Base-by-base conservation (phyloP, 2,113 vertebrate genomes). In the Podilymbus podiceps region DNA sequence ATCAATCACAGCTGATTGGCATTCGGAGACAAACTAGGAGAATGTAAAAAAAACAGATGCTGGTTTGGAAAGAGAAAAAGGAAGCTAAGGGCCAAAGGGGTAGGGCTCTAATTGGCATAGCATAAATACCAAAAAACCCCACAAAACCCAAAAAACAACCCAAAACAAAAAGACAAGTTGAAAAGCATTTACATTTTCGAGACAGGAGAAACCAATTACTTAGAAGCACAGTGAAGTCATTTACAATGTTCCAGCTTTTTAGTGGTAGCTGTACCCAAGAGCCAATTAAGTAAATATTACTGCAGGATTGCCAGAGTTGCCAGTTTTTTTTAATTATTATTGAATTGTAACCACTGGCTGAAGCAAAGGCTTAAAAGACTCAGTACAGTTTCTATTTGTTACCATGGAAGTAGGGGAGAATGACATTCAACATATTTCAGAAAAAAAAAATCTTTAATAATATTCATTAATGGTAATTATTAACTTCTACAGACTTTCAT, bases 1-100 rank as follows among this genome's bases (percentile, higher is more conserved):
- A 98, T 96, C 86, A 94, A 89, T 96, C 95, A 93, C 63, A 82
- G 35, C 49, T 90, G 95, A 97, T 12, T 93, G 91, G 92, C 84
- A 93, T 91, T 93, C 55, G 17, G 40, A 97, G 85, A 95, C 95
- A 93, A 97, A 96, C n/a, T 84, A 91, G 24, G 72, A 96, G 85
- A 93, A 94, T 55, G 49, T 66, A 40, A 55, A 63, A 85, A 85
- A 96, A 94, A 96, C 77, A 95, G 73, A 97, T 80, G 93, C 91
- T 93, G 44, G 19, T 83, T 89, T 6, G 4, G 35, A 97, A 97
- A 38, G 38, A 94, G 47, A 63, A 77, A 93, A 95, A 89, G 50
- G 59, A 97, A 96, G 15, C 22, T 10, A 52, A 71, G 38, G 62
- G 89, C 72, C 87, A 93, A 90, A 78, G 83, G 50, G 50, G 49